Evolutionary conservation across 1,140 invertebrate species (phyloP).

Genomic region (Thaumetopoea pityocampa): DNA sequence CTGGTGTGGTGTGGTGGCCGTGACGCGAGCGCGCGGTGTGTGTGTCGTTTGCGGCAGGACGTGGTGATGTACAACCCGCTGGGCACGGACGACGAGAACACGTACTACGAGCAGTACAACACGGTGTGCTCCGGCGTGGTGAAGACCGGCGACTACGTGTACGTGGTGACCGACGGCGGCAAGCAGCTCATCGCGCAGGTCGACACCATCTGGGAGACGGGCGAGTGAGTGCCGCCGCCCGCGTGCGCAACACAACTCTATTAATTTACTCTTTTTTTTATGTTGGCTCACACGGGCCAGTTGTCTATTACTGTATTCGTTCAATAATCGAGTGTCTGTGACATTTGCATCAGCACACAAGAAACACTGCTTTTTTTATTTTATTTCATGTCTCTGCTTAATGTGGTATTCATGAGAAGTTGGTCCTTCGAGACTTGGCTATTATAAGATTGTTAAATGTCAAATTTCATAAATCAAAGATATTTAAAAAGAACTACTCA

Average conservation of each 20-base stretch:
- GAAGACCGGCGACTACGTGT: slow-evolving; percentile 95
- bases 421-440: too few species aligned
- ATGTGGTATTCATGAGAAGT: too few species aligned
- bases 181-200: slow-evolving; percentile 95
- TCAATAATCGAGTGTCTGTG: too few species aligned
- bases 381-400: too few species aligned
- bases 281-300: too few species aligned
- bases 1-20: too few species aligned
- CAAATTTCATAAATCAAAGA: too few species aligned
- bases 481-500: too few species aligned
- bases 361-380: too few species aligned
- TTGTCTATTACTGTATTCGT: too few species aligned
- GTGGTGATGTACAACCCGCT: slow-evolving; percentile 81
- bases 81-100: slow-evolving; percentile 83
- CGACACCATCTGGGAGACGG: slow-evolving; percentile 94
- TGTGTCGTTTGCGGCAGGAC: slow-evolving; percentile 73
- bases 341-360: too few species aligned
- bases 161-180: slow-evolving; percentile 91
- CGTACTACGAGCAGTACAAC: slow-evolving; percentile 95
- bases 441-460: too few species aligned
- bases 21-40: background rate
- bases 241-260: background rate
- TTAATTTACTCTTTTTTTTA: background rate
- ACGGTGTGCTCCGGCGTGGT: slow-evolving; percentile 87
- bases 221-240: slow-evolving; percentile 81